Conservation (phyloP, 1,140 invertebrate species). For the Euura lappo region DNA sequence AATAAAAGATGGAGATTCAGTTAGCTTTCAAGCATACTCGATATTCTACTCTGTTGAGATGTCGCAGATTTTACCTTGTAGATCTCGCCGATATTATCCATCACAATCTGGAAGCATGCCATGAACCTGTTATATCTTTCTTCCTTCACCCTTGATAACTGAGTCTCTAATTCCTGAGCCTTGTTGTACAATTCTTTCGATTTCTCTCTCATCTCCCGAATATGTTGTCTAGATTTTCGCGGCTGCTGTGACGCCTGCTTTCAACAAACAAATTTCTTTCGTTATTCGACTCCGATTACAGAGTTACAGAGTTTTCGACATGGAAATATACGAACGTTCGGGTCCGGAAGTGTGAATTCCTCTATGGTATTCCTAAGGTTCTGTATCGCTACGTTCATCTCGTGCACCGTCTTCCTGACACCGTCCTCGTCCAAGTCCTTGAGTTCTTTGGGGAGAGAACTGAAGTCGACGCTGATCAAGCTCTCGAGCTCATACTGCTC, state of each 20-base stretch:
- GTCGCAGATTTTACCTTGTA: conserved; percentile 78
- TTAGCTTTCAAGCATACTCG: conserved; percentile 9
- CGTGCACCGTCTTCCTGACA: conserved; percentile 85
- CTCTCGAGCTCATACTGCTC: conserved; percentile 57
- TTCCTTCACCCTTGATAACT: conserved; percentile 95
- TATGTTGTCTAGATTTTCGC: conserved; percentile 92
- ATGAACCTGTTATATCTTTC: conserved; percentile 93
- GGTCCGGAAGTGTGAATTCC: conserved; percentile 97
- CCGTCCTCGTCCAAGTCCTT: conserved; percentile 89
- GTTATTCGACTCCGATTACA: conserved; percentile 10
- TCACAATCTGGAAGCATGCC: conserved; percentile 97
- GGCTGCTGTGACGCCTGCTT: conserved; percentile 87
- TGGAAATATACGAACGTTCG: conserved; percentile 70
- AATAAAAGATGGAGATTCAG: conserved; percentile 25
- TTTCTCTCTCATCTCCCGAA: conserved; percentile 95
- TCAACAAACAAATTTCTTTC: conserved; percentile 14
- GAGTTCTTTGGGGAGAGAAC: conserved; percentile 75
- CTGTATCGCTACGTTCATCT: conserved; percentile 83
- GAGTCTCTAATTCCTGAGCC: conserved; percentile 92
- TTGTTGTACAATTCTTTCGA: conserved; percentile 93
- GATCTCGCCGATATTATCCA: conserved; percentile 96
- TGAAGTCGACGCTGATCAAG: conserved; percentile 89
- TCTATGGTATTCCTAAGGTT: conserved; percentile 87
- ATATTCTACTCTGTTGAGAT: conserved; percentile 2
- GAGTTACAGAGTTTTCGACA: conserved; percentile 13